Evolutionary conservation across 2,113 vertebrate genomes (phyloP), one percentile per base, ranked within the genome.

Genomic region (Etheostoma cragini): DNA sequence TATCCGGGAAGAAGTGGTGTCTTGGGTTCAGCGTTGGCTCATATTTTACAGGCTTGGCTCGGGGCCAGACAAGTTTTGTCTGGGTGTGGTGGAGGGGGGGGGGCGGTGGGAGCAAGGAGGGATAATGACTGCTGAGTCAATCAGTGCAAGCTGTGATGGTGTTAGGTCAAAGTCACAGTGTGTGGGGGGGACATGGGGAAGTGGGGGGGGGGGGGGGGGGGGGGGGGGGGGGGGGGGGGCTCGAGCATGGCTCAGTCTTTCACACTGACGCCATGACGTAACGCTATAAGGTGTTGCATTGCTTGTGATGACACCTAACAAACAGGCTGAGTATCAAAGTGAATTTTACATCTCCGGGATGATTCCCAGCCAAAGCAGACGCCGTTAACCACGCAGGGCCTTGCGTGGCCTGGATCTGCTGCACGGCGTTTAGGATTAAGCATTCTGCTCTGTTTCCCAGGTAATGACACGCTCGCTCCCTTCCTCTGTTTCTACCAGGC

Each of bases 51-150:
- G 62, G 63, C 78, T 86, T 91, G 91, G 87, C 87, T 63, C 0
- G 1, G 45, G 85, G 86, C 88, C 93, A 90, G 82, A 81, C 72
- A 83, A 89, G 84, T 93, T 93, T 91, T 61, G 78, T 81, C 80
- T 83, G 76, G 67, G 56, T 58, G 74, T 35, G 76, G 78, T 0
- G 54, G 61, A 17, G 24, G 21, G 30, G 24, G 21, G 30, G 30
- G 26, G 2, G n/a, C 7, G 38, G 38, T 10, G 14, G 33, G 19
- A 3, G 5, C 19, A 24, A 0, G 61, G 60, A 2, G 76, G 70
- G 75, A 74, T 91, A 92, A 90, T 88, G 88, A 89, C 80, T 85
- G 85, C 58, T 78, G 85, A 90, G 86, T 91, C 91, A 92, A 92
- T 88, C 81, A 73, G 73, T 35, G 0, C 52, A 8, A 79, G 72